phyloP scores from a whole-genome alignment of 2,888 invertebrate species.

The Pinctada fucata region DNA sequence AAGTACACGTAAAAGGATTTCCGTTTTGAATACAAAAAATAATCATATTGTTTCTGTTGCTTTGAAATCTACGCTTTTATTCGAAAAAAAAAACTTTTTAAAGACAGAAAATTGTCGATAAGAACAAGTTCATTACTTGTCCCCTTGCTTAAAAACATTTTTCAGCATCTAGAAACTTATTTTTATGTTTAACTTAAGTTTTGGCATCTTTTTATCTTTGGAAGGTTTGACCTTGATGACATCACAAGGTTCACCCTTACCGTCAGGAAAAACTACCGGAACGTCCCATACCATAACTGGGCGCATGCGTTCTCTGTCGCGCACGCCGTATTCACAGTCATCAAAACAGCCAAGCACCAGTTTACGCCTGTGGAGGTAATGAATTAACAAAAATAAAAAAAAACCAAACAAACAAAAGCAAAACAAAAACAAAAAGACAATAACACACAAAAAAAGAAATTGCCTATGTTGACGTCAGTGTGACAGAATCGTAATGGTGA shows the following conservation, averaged over 20 bases:
- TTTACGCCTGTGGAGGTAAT: slow-evolving; percentile 82
- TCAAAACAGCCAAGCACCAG: slow-evolving; percentile 81
- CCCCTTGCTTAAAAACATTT: too few species aligned
- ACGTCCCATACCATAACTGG: slow-evolving; percentile 92
- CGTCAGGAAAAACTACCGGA: slow-evolving; percentile 89
- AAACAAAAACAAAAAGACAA: background rate
- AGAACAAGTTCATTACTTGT: too few species aligned
- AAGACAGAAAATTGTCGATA: too few species aligned
- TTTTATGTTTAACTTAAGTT: too few species aligned
- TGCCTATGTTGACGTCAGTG: background rate
- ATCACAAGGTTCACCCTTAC: slow-evolving; percentile 87
- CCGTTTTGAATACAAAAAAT: too few species aligned
- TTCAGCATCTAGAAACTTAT: too few species aligned
- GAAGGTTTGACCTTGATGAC: slow-evolving; percentile 83
- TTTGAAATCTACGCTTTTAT: too few species aligned
- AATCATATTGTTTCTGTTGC: too few species aligned
- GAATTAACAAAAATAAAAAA: slow-evolving; percentile 47
- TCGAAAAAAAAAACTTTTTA: too few species aligned
- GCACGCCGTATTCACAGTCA: slow-evolving; percentile 87
- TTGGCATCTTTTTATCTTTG: slow-evolving; percentile 2
- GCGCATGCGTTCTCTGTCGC: slow-evolving; percentile 91
- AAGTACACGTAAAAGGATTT: too few species aligned
- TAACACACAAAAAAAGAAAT: background rate
- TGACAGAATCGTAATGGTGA: background rate
- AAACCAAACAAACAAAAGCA: too few species aligned